Evolutionary conservation across 2,113 vertebrate genomes (phyloP), one percentile per base, ranked within the genome.

Genomic region (Caretta caretta): DNA sequence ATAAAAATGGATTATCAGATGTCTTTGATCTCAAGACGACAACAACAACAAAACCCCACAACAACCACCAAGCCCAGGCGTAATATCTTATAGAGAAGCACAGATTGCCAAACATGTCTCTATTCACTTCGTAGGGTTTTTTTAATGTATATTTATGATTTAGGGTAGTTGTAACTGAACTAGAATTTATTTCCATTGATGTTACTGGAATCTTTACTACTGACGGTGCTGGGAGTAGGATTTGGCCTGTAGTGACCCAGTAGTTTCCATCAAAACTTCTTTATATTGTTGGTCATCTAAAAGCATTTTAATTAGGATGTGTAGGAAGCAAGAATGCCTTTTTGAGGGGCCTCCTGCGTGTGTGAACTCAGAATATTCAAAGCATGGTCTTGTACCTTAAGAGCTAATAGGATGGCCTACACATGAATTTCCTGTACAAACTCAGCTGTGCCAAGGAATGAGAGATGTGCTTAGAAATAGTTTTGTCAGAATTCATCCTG

Each of bases 291-390:
- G 83, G 88, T 9, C 82, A 86, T 89, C 92, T 57, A 59, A 94
- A 94, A 88, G 59, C 69, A 76, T 96, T 93, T 96, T 92, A 81
- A 89, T 94, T 84, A 65, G 49, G 16, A 80, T 46, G 8, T 56
- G 19, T 65, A 51, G 62, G 56, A 80, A 84, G 24, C 19, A 75
- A 14, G 86, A 83, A 25, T 82, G 84, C 75, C 4, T 54, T 38
- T 65, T 24, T 27, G 3, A 1, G 17, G 2, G 48, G 75, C 35
- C n/a, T 50, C 51, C 35, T 87, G 46, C 65, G 72, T 22, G 16
- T 29, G n/a, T 84, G 76, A 91, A 8, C 65, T 75, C 42, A 20
- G 57, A 87, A 24, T 83, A 8, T 50, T 84, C 38, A 42, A 78
- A 17, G 38, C 38, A 46, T 48, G 51, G 59, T 17, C 92, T 85